Percentiles rank a stretch among this genome's conserved stretches.
phyloP scores from a whole-genome alignment of 37 sponge, comb jelly and placozoan genomes.

The Beroe forskalii region DNA sequence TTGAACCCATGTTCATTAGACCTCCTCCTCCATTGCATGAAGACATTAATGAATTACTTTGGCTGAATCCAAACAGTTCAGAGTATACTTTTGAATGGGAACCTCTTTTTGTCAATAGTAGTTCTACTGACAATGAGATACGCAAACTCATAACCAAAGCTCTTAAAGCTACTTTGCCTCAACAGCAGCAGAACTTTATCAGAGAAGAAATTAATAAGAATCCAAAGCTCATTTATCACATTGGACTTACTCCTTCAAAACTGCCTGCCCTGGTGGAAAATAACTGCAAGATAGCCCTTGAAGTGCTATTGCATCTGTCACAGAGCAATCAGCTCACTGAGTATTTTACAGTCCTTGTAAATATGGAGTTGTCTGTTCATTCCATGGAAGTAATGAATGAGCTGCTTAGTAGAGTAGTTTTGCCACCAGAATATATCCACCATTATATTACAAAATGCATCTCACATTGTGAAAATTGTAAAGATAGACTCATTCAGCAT shows the following conservation, averaged over 20 bases:
- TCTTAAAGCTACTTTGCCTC: slow-evolving; percentile 71
- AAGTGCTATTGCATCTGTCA: slow-evolving; percentile 77
- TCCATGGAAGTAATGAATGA: slow-evolving; percentile 97
- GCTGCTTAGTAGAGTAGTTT: slow-evolving; percentile 73
- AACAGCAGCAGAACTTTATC: slow-evolving; percentile 70
- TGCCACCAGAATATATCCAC: slow-evolving; percentile 94
- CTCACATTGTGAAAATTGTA: slow-evolving; percentile 76
- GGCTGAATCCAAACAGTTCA: slow-evolving; percentile 86
- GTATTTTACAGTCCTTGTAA: slow-evolving; percentile 85
- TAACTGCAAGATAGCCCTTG: slow-evolving; percentile 89
- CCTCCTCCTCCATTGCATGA: slow-evolving; percentile 86
- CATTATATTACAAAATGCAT: slow-evolving; percentile 95
- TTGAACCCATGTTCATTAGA: slow-evolving; percentile 83
- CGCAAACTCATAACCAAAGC: slow-evolving; percentile 79
- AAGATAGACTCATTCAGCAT: slow-evolving; percentile 84
- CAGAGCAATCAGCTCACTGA: slow-evolving; percentile 80
- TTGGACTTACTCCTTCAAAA: slow-evolving; percentile 89
- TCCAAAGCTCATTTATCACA: slow-evolving; percentile 82
- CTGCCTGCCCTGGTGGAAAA: slow-evolving; percentile 88
- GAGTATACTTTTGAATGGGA: slow-evolving; percentile 90
- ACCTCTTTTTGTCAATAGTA: slow-evolving; percentile 72
- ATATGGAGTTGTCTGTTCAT: slow-evolving; percentile 96
- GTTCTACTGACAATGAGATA: slow-evolving; percentile 64
- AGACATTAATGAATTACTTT: slow-evolving; percentile 78
- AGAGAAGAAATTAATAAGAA: slow-evolving; percentile 67